Evolutionary conservation across 2,113 vertebrate species (phyloP).

Genomic region (Cichladusa arquata): DNA sequence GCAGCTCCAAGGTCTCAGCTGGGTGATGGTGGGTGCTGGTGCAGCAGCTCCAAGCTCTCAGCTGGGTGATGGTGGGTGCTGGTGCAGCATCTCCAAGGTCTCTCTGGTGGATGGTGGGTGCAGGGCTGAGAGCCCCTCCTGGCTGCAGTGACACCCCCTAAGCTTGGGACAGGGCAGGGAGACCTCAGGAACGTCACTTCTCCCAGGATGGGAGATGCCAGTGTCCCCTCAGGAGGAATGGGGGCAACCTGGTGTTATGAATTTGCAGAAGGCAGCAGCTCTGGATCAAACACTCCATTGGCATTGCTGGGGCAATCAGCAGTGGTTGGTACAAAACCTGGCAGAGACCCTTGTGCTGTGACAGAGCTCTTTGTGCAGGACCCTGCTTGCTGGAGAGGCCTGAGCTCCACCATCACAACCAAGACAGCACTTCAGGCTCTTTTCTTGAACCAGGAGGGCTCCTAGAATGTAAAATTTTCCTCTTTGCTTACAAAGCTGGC

Average conservation of each 20-base stretch:
- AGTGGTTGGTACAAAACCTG: background rate
- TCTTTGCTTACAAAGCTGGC: background rate
- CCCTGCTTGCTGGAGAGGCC: background rate
- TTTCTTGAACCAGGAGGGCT: background rate
- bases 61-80: no score
- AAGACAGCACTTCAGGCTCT: background rate
- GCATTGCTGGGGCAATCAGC: background rate
- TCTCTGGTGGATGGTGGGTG: background rate
- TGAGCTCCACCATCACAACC: background rate
- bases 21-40: no score
- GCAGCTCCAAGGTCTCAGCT: background rate
- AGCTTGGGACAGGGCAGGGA: background rate
- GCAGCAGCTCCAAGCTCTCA: background rate
- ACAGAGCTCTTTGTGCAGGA: background rate
- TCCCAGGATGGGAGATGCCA: no score
- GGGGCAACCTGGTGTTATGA: fast-evolving
- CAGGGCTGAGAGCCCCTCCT: background rate
- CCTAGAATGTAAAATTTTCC: background rate
- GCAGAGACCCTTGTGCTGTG: background rate
- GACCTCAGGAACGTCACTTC: fast-evolving
- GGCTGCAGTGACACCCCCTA: background rate
- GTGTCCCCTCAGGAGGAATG: background rate
- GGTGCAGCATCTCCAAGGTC: background rate
- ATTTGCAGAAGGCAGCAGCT: background rate
- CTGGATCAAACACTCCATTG: background rate